These are phyloP conservation scores for Amblyopsis rosae DNA, from an alignment of 2,113 vertebrate species.

Conservation along the genomic window DNA sequence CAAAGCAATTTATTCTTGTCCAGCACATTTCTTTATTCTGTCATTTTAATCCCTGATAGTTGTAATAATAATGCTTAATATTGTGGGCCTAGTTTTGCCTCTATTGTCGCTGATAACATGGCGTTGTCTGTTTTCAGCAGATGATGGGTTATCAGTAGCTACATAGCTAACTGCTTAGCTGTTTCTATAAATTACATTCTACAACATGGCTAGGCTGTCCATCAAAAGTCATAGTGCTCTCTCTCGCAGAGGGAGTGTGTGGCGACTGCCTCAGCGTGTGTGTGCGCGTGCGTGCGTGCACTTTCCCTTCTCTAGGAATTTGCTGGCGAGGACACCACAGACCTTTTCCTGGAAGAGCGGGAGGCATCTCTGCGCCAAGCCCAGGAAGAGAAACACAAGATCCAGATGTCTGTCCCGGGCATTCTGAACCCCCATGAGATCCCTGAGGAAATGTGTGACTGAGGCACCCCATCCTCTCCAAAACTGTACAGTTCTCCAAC, in stretches of 20 bases:
- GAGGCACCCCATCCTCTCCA: slow-evolving; percentile 56
- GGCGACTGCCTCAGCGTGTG: neutral
- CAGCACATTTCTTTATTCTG: neutral
- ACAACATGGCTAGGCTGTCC: slow-evolving; percentile 26
- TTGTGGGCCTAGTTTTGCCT: neutral
- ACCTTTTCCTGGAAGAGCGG: slow-evolving; percentile 97
- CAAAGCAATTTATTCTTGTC: neutral
- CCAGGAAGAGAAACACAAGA: slow-evolving; percentile 99
- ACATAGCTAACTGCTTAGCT: slow-evolving; percentile 39
- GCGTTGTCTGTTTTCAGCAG: slow-evolving; percentile 20
- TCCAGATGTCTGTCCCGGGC: slow-evolving; percentile 98
- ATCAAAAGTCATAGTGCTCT: slow-evolving; percentile 2
- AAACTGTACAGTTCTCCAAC: slow-evolving; percentile 52
- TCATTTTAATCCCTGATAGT: neutral
- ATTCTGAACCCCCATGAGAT: slow-evolving; percentile 99
- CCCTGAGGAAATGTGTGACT: slow-evolving; percentile 99
- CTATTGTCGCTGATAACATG: slow-evolving; percentile 3
- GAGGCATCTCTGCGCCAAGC: slow-evolving; percentile 96
- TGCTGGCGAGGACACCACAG: slow-evolving; percentile 97
- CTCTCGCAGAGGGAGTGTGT: no score
- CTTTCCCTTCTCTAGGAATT: slow-evolving; percentile 82
- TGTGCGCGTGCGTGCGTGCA: neutral
- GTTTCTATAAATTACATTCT: slow-evolving; percentile 55
- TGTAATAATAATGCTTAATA: neutral
- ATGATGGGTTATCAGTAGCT: slow-evolving; percentile 39